Evolutionary conservation across 1,140 invertebrate genomes (phyloP).

Genomic region (Eupristina koningsbergeri): DNA sequence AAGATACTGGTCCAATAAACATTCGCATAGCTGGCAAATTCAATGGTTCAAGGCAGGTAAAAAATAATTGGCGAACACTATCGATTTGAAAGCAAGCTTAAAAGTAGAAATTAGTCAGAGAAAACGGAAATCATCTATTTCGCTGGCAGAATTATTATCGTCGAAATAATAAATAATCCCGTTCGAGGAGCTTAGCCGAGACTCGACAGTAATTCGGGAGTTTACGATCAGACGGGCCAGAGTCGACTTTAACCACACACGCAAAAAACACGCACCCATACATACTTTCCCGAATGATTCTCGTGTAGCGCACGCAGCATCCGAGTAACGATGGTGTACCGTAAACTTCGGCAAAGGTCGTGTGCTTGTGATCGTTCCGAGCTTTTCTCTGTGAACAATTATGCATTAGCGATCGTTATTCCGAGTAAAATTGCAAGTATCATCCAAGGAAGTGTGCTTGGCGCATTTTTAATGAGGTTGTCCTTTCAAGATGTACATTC

Average conservation of each 20-base stretch:
- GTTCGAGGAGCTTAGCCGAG: neutral
- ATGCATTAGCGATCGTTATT: neutral
- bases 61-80: neutral
- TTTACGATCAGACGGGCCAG: neutral
- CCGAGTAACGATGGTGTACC: neutral
- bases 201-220: conserved; percentile 15
- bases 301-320: neutral
- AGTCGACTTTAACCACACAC: neutral
- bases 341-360: neutral
- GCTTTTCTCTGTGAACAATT: neutral
- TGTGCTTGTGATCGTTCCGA: neutral
- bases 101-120: neutral
- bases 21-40: neutral
- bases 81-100: neutral
- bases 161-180: neutral
- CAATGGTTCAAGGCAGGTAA: neutral
- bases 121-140: conserved; percentile 20
- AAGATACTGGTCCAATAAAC: neutral
- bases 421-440: neutral
- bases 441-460: no score
- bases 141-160: conserved; percentile 4
- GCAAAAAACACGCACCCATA: no score
- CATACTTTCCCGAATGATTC: neutral
- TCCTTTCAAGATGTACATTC: neutral
- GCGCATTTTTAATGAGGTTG: neutral